Percentiles rank a stretch among this genome's conserved stretches.
phyloP scores from a whole-genome alignment of 2,797 vertebrate species.

The Orientallactaga sibirica region DNA sequence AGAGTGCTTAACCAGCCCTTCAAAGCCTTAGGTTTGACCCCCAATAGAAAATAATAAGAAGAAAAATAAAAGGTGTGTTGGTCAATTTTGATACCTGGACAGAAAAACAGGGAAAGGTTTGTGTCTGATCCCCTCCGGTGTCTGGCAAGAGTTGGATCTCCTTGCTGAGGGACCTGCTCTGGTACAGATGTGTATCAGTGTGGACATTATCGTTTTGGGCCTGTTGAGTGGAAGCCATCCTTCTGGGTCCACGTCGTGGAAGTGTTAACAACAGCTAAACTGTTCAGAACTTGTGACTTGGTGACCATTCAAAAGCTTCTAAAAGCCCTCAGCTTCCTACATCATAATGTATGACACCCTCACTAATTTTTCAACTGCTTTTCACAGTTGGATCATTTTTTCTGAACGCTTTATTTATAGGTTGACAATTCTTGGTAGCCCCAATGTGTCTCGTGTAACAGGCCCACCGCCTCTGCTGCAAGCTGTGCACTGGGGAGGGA shows the following conservation, averaged over 20 bases:
- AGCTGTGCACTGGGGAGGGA: background rate
- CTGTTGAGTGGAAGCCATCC: background rate
- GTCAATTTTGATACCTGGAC: background rate
- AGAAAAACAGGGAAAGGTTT: background rate
- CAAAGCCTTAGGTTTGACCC: background rate
- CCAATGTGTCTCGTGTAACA: background rate
- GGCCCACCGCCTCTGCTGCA: background rate
- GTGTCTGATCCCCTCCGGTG: background rate
- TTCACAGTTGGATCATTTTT: constrained; percentile 40
- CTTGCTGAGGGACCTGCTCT: background rate
- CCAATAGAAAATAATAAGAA: background rate
- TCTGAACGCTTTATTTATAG: constrained; percentile 64
- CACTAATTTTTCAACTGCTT: constrained; percentile 24
- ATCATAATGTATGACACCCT: constrained; percentile 18
- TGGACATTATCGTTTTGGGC: background rate
- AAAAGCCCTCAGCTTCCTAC: constrained; percentile 23
- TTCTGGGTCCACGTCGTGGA: background rate
- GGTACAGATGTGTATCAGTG: background rate
- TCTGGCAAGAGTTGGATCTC: background rate
- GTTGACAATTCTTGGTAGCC: constrained; percentile 26
- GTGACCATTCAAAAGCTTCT: background rate
- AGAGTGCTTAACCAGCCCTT: background rate
- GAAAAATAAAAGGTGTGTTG: no score
- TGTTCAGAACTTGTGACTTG: background rate
- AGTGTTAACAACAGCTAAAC: background rate